Conservation (phyloP, 2,888 invertebrate species). For the Stenchaetothrips biformis region DNA sequence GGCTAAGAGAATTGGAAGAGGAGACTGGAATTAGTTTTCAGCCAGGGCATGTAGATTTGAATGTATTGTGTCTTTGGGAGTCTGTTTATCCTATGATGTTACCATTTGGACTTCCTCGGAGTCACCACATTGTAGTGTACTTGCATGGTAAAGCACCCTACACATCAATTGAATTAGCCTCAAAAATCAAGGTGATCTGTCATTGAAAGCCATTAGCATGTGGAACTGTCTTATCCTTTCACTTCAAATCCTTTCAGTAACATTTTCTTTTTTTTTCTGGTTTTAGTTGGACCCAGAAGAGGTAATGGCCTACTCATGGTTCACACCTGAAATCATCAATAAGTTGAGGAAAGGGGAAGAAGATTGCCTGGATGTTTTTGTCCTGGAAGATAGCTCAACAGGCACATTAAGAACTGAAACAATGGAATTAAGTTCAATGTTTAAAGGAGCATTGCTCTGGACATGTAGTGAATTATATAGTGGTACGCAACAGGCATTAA, state of each 20-base stretch:
- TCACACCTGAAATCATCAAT: conserved; percentile 35
- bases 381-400: neutral
- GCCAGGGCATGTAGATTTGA: conserved; percentile 28
- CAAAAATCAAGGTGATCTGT: conserved; percentile 30
- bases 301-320: conserved; percentile 45
- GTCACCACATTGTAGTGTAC: conserved; percentile 48
- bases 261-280: neutral
- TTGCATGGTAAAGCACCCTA: conserved; percentile 41
- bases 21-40: conserved; percentile 45
- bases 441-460: conserved; percentile 30
- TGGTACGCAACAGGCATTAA: conserved; percentile 35
- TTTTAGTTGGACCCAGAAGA: conserved; percentile 43
- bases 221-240: neutral
- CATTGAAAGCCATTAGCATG: neutral
- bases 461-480: conserved; percentile 32
- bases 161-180: conserved; percentile 35
- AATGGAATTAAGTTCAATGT: conserved; percentile 18
- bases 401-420: conserved; percentile 2
- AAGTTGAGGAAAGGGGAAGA: conserved; percentile 25
- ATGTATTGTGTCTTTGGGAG: conserved; percentile 42
- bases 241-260: neutral
- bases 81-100: conserved; percentile 46
- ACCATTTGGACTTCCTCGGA: conserved; percentile 43
- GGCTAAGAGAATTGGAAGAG: conserved; percentile 46
- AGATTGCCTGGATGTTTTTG: neutral